Base-by-base conservation (phyloP, 2,113 vertebrate genomes). In the Orthonyx spaldingii region DNA sequence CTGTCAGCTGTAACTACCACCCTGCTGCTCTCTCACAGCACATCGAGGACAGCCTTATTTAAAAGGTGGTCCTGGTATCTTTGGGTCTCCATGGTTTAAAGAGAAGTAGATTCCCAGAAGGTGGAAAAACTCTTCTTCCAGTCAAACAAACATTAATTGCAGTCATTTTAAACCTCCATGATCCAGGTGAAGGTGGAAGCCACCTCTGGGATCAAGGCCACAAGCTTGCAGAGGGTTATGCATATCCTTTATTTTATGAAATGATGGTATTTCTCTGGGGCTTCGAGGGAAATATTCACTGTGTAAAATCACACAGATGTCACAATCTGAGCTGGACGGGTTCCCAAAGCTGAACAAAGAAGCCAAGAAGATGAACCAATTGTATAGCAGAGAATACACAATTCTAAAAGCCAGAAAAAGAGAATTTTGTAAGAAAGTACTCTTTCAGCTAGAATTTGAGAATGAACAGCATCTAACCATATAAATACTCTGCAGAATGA, bases 341-440 rank as follows among this genome's bases (percentile, higher is more conserved):
- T 46, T 93, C 95, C 82, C 84, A 85, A 93, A 87, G 22, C 84
- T 80, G 53, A 85, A 60, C 35, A 76, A 92, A 88, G 70, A 42
- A 82, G 90, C 81, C 90, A 96, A 85, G 81, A 82, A 64, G 65
- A 85, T 46, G 14, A 26, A 56, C 57, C 56, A 64, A 46, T 76
- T 64, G 44, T 47, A n/a, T 7, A 60, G 19, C 24, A 74, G 60
- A 72, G 41, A 95, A 85, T 4, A 60, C 13, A 83, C n/a, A 41
- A 41, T 56, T 82, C 28, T 37, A 56, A 56, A 84, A 71, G 44
- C 13, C 27, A 91, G 37, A 49, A 74, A 64, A 72, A 28, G 2
- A 42, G 9, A 35, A 27, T 75, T 91, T 64, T 64, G 6, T 47
- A 79, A 41, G 10, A 75, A 93, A 93, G 69, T 20, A 8, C 6